Conservation (phyloP, 2,113 vertebrate species). For the Piaya cayana region DNA sequence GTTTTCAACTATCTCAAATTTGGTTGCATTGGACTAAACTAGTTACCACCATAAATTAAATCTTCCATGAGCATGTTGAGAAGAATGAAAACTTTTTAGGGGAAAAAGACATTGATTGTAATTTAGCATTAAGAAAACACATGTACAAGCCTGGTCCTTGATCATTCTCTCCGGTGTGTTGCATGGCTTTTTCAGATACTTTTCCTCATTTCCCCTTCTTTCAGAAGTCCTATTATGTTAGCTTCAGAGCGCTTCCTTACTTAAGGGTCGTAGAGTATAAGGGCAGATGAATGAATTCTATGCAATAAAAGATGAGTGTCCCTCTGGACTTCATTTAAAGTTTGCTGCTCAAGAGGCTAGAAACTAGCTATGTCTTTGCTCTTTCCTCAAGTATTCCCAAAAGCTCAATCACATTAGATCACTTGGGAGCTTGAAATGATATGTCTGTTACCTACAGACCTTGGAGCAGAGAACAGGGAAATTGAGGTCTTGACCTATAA, state of each 20-base stretch:
- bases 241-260: background rate
- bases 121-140: background rate
- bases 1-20: background rate
- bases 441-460: constrained; percentile 41
- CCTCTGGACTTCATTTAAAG: constrained; percentile 52
- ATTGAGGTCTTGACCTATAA: constrained; percentile 66
- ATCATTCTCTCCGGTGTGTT: background rate
- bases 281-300: background rate
- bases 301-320: constrained; percentile 9
- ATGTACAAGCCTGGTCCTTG: accelerated
- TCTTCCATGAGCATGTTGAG: background rate
- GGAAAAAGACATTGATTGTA: background rate
- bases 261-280: background rate
- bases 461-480: constrained; percentile 54
- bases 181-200: background rate
- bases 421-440: constrained; percentile 43
- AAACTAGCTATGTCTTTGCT: background rate
- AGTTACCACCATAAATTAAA: background rate
- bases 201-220: background rate
- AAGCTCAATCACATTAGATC: constrained; percentile 30
- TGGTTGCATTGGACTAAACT: background rate
- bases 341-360: constrained; percentile 37
- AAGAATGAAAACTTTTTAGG: background rate
- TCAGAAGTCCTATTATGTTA: background rate
- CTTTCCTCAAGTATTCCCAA: constrained; percentile 48